Base-by-base conservation (phyloP, 2,888 invertebrate genomes). In the Cerastis leucographa region DNA sequence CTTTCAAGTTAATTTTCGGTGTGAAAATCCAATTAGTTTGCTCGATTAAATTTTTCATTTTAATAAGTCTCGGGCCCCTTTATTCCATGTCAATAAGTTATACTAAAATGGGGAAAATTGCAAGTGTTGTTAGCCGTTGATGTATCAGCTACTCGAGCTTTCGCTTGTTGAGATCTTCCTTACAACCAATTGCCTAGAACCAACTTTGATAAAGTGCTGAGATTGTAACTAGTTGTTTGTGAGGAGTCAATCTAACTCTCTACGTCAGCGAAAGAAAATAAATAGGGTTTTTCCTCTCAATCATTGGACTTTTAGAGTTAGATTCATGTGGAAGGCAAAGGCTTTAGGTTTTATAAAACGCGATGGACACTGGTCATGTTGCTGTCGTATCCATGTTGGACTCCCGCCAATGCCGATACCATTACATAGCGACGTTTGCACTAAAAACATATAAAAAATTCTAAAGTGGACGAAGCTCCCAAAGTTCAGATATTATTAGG, bases 321-420 rank as follows among this genome's bases (percentile, higher is more conserved):
- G 49, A 42, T 80, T 72, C 70, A 69, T 72, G 40, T 22, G 17
- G 19, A 64, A 40, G 46, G 5, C 54, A 46, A 51, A 68, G 51
- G n/a, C 19, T 61, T 17, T 56, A 46, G 59, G 74, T 71, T 87
- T 85, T 78, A 81, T 83, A 87, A 86, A 88, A 87, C 78, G 78
- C 82, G 80, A 86, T 85, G 82, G 85, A 87, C 77, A 80, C 80
- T 80, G 84, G 79, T 88, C 78, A 70, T 78, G 83, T 81, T 40
- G 42, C 82, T 83, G 87, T 89, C 86, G 83, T 81, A 80, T 83
- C 83, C 73, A 77, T 76, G 73, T 85, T 90, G 90, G 89, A 85
- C 46, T 49, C 25, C n/a, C 40, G 88, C 89, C 90, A 90, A 80
- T 81, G 44, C 35, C 65, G 74, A 80, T 80, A 80, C 71, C 75